Percentiles rank a stretch among this genome's conserved stretches.
Evolutionary conservation across 2,797 vertebrate genomes (phyloP).

Genomic region (Spheniscus humboldti): DNA sequence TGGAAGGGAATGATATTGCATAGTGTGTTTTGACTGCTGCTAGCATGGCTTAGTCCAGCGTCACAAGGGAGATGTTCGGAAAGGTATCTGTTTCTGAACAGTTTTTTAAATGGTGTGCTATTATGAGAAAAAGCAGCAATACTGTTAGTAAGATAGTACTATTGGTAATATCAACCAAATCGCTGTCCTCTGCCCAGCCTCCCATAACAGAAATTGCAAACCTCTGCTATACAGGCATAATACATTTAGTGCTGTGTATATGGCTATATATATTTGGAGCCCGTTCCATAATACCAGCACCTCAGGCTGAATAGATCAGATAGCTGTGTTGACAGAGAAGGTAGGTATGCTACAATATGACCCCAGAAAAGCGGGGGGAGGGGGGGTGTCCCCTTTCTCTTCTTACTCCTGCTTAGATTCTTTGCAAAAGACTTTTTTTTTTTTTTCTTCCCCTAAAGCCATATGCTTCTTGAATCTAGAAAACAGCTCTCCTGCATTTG

Average conservation of each 20-base stretch:
- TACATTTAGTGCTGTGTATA: too few species aligned
- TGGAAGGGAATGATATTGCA: background rate
- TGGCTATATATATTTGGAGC: background rate
- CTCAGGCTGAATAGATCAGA: background rate
- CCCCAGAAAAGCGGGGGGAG: background rate
- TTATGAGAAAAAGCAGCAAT: background rate
- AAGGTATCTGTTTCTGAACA: background rate
- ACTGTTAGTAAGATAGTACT: background rate
- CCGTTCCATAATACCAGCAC: background rate
- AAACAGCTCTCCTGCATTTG: background rate
- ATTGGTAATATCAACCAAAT: background rate
- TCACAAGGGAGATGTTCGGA: background rate
- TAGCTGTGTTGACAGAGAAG: background rate
- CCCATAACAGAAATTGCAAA: background rate
- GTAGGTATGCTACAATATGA: background rate
- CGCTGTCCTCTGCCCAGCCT: background rate
- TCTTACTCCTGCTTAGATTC: background rate
- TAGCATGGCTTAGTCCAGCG: background rate
- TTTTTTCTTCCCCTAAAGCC: background rate
- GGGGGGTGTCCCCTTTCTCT: background rate
- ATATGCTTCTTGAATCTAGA: background rate
- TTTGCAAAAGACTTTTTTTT: background rate
- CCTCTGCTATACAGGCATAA: background rate
- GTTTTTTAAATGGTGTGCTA: background rate
- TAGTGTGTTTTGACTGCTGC: background rate